Percentiles rank a stretch among this genome's conserved stretches.
Evolutionary conservation across 2,113 vertebrate genomes (phyloP).

Genomic region (Phoxinus phoxinus): DNA sequence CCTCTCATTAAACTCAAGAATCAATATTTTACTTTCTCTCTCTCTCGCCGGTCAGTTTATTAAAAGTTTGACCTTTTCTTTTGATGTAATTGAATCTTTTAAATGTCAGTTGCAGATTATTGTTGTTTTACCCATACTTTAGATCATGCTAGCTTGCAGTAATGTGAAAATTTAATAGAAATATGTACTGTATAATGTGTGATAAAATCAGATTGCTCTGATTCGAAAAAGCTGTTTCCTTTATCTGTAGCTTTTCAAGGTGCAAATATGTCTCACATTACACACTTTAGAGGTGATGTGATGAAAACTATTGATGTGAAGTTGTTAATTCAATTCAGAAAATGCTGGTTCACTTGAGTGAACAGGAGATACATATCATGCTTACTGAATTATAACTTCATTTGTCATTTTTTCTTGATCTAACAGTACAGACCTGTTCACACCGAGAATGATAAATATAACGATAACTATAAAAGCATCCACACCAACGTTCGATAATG

Average conservation of each 20-base stretch:
- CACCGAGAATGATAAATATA: background rate
- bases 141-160: background rate
- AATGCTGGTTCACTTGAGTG: background rate
- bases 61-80: background rate
- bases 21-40: background rate
- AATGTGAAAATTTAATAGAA: background rate
- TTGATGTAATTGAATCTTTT: slow-evolving; percentile 15
- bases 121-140: background rate
- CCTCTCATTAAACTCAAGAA: background rate
- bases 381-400: background rate
- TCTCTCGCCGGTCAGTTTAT: background rate
- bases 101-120: background rate
- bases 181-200: background rate
- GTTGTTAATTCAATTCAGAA: background rate
- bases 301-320: background rate
- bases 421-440: background rate
- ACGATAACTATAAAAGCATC: background rate
- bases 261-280: background rate
- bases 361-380: background rate
- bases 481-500: background rate
- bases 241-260: background rate
- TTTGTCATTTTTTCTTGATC: background rate
- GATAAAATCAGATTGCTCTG: background rate
- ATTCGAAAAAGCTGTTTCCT: background rate
- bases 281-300: background rate